Base-by-base conservation (phyloP, 2,888 invertebrate species). In the Nebria brevicollis region DNA sequence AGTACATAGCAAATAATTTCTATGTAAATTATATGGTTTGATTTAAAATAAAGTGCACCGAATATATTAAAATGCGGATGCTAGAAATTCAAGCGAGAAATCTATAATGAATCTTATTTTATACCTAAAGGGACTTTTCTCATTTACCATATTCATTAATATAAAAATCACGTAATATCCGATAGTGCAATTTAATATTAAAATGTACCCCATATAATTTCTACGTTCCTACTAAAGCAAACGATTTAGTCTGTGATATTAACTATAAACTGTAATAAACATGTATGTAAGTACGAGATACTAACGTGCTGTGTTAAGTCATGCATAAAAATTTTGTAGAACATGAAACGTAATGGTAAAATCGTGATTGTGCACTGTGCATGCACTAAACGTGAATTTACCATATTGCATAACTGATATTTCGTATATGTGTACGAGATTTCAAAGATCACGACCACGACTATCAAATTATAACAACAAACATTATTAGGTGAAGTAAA, bases 291-390 rank as follows among this genome's bases (percentile, higher is more conserved):
- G 34, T 34, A 70, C 15, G 70, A 4, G 70, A 70, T 70, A 70
- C 25, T 70, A 54, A 20, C 70, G 15, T 70, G 54, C 70, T 11
- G 70, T 26, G 70, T 77, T 34, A 78, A 42, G 66, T 78, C 78
- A 78, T 78, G 73, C 78, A 78, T 78, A 78, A 78, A 78, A 72
- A 78, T 78, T 78, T 78, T 78, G 66, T 78, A 65, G 73, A 78
- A 78, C 78, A 73, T 78, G 66, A 72, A 72, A 78, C 78, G 64
- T 73, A 78, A 78, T 78, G 73, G 73, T 15, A 66, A 65, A 20
- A 41, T 73, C 78, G 78, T 78, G 78, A 78, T 34, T 34, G 73
- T 20, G 78, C 41, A 66, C 73, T 65, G 78, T 42, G 65, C 41
- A 77, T 42, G 72, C 43, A 15, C 25, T 54, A 68, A 70, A 15